Evolutionary conservation across 2,113 vertebrate species (phyloP), one percentile per base, ranked within the genome.

Genomic region (Anhinga anhinga): DNA sequence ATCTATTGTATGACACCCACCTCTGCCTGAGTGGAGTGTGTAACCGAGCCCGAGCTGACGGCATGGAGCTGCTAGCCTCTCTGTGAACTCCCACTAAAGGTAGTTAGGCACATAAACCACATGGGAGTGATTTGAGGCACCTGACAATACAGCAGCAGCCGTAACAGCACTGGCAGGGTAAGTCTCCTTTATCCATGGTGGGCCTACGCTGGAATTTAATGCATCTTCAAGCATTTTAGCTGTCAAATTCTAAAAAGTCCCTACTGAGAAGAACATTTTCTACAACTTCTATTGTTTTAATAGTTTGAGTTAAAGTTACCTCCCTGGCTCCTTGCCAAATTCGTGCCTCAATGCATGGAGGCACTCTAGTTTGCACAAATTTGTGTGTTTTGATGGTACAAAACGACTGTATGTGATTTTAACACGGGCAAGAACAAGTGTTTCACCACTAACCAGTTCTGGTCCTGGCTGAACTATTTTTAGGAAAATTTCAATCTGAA

Each of bases 401-500:
- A 67, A 89, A 67, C 12, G 21, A 63, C 52, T 47, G 32, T 2
- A 19, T 0, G 0, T 7, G 18, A 69, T 71, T 69, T 81, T 59
- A 62, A 52, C 26, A 36, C 0, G 7, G 50, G 23, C 59, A 88
- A 65, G 34, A 94, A 47, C 18, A 67, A 86, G 30, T 34, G 36
- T 86, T 95, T 82, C 88, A 71, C 47, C 61, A 34, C 40, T 29
- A 70, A 82, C 32, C 0, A 0, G 21, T 88, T 67, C 65, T 69
- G 15, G 47, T 67, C 42, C 76, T 40, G 55, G 26, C 59, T 65
- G 32, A 81, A 82, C 21, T 83, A 25, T 38, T 93, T 94, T 83
- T 72, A 74, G 69, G 56, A 88, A 88, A 71, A 82, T 26, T 73
- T 92, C 56, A 76, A 84, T 52, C 53, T 59, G 72, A 86, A 82